Base-by-base conservation (phyloP, 2,113 vertebrate species). In the Brachypodius melanocephalos region DNA sequence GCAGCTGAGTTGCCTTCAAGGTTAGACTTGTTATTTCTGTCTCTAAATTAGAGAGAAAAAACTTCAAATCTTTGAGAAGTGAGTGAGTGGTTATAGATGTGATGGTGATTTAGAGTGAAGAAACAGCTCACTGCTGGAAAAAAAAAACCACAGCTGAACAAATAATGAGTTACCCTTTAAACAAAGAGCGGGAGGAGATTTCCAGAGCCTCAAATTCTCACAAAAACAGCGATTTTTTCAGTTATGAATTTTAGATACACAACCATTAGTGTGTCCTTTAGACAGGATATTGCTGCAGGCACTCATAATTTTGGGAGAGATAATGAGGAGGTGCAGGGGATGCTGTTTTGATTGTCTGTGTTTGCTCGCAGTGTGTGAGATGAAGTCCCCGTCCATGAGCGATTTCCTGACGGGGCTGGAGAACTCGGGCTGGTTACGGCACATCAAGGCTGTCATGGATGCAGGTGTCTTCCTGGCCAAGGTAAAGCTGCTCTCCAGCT, bases 381-480 rank as follows among this genome's bases (percentile, higher is more conserved):
- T 97, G 89, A 98, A 98, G 79, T 97, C 97, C 65, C 97, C 98
- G 26, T 98, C 98, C 9, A 98, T 98, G 98, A 98, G 98, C 5
- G 98, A 98, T 91, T 98, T 98, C 95, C 97, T 99, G 79, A 98
- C 98, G 5, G 97, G 98, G 51, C 97, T 99, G 92, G 98, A 98
- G 94, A 98, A 97, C 93, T 98, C 98, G 1, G 98, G 98, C 29
- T 99, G 98, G 98, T 45, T 98, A 15, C 97, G 98, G 85, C 98
- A 98, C 97, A 98, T 99, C 88, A 98, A 98, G 98, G 96, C 98
- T 86, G 95, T 98, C 62, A 98, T 98, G 98, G 98, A 98, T 93
- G 98, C 98, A 54, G 97, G 98, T 7, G 94, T 98, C 86, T 98
- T 98, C 79, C 97, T 98, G 54, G 97, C 98, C 73, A 98, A 98